These are phyloP conservation scores for Calephelis nemesis DNA, from an alignment of 1,140 invertebrate species.

Conservation along the genomic window DNA sequence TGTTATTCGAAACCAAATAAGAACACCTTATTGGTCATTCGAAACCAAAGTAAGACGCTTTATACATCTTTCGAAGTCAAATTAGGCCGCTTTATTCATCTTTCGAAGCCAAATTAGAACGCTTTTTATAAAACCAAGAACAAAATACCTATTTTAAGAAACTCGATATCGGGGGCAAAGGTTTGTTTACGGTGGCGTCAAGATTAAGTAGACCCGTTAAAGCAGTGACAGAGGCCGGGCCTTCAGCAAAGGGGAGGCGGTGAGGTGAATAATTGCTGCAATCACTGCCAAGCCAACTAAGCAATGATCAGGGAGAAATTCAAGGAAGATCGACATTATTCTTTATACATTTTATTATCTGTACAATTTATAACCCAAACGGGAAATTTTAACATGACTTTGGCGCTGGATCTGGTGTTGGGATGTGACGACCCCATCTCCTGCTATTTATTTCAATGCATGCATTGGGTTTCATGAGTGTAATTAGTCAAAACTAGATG, in stretches of 20 bases:
- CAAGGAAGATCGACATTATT: slow-evolving; percentile 40
- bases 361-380: slow-evolving; percentile 8
- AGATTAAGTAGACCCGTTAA: slow-evolving; percentile 52
- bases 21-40: too few relatives aligned
- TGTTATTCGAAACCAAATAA: too few relatives aligned
- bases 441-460: too few relatives aligned
- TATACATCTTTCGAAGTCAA: too few relatives aligned
- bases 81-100: neutral
- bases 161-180: slow-evolving; percentile 34
- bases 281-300: slow-evolving; percentile 67
- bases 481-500: too few relatives aligned
- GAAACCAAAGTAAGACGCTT: too few relatives aligned
- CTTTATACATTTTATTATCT: slow-evolving; percentile 31
- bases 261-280: slow-evolving; percentile 68
- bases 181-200: slow-evolving; percentile 41
- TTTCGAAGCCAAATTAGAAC: neutral
- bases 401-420: too few relatives aligned
- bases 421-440: too few relatives aligned
- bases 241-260: slow-evolving; percentile 48
- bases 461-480: too few relatives aligned
- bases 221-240: slow-evolving; percentile 42
- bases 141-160: slow-evolving; percentile 23
- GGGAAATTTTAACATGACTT: neutral
- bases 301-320: slow-evolving; percentile 53
- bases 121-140: slow-evolving; percentile 6